Conservation (phyloP, 2,888 invertebrate species). For the Meghimatium bilineatum region DNA sequence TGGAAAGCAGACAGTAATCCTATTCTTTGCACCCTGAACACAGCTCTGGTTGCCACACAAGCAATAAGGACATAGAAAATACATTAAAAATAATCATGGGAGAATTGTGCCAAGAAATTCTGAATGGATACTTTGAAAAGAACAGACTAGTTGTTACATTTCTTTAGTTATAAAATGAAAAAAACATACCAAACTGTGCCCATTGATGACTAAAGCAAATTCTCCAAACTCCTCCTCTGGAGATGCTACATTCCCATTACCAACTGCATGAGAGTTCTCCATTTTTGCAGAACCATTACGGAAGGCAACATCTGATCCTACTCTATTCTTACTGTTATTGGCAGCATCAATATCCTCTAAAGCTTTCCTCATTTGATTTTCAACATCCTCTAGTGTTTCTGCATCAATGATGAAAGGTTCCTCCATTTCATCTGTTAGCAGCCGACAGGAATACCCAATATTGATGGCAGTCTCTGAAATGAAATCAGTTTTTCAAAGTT, state of each 20-base stretch:
- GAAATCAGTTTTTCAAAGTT: conserved; percentile 52
- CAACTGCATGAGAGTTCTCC: conserved; percentile 88
- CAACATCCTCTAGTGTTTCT: conserved; percentile 77
- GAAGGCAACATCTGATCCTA: conserved; percentile 36
- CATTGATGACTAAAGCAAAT: conserved; percentile 97
- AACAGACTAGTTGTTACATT: too few species aligned
- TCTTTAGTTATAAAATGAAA: too few species aligned
- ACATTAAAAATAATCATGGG: too few species aligned
- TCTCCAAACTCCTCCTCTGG: conserved; percentile 60
- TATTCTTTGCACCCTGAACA: too few species aligned
- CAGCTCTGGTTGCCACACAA: too few species aligned
- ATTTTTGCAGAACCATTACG: conserved; percentile 88
- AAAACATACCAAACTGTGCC: conserved; percentile 86
- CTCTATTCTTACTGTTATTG: conserved; percentile 41
- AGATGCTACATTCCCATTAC: conserved; percentile 43
- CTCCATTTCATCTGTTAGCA: conserved; percentile 96
- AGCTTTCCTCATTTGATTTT: conserved; percentile 68
- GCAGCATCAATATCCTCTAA: conserved; percentile 61
- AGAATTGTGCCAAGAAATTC: too few species aligned
- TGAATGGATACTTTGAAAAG: too few species aligned
- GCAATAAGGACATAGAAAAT: too few species aligned
- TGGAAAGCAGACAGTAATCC: too few species aligned
- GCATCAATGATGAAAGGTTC: conserved; percentile 97
- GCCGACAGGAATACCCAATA: conserved; percentile 98
- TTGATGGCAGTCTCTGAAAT: conserved; percentile 98